These are phyloP conservation scores for Herminia tarsipennalis DNA, from an alignment of 2,888 invertebrate genomes.

Conservation along the genomic window DNA sequence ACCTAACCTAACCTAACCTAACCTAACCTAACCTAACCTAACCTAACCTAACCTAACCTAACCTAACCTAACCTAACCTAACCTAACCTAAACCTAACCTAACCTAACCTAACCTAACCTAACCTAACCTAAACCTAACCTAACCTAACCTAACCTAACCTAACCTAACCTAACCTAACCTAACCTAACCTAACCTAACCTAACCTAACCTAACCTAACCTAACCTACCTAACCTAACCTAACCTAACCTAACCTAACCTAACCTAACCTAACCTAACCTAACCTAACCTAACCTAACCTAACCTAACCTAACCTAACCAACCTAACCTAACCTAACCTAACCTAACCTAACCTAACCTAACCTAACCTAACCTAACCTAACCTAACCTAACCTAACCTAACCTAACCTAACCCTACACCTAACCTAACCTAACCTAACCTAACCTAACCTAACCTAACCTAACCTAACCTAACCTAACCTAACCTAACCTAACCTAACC, in stretches of 20 bases:
- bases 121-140: constrained; percentile 31
- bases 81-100: constrained; percentile 15
- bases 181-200: constrained; percentile 32
- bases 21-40: constrained; percentile 16
- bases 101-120: constrained; percentile 14
- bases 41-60: constrained; percentile 17
- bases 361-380: constrained; percentile 37
- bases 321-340: constrained; percentile 30
- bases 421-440: constrained; percentile 27
- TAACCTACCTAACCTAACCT: constrained; percentile 35
- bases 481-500: constrained; percentile 22
- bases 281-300: constrained; percentile 35
- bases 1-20: constrained; percentile 16
- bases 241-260: constrained; percentile 33
- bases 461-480: constrained; percentile 23
- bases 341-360: constrained; percentile 37
- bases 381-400: constrained; percentile 30
- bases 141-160: constrained; percentile 31
- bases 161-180: constrained; percentile 37
- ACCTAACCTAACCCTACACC: constrained; percentile 24
- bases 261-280: constrained; percentile 31
- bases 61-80: constrained; percentile 18
- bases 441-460: constrained; percentile 22
- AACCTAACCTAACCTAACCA: constrained; percentile 33
- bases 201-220: constrained; percentile 31